Conservation (phyloP, 2,888 invertebrate genomes). For the Biston betularia region DNA sequence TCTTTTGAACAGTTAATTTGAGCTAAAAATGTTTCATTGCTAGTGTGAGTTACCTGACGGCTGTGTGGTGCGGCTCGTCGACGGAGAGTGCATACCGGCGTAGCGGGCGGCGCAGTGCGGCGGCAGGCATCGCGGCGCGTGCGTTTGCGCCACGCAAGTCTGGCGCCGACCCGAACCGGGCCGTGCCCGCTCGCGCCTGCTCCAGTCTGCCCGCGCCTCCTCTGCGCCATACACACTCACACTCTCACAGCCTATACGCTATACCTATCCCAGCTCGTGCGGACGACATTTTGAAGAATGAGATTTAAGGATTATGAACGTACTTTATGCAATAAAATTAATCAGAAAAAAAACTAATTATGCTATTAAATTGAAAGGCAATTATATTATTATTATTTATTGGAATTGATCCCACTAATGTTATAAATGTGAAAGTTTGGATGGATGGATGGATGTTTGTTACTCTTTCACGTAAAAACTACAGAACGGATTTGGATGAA, state of each 20-base stretch:
- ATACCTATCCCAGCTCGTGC: constrained; percentile 1
- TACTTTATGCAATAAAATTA: no score
- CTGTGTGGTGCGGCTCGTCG: constrained; percentile 88
- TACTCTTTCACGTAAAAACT: no score
- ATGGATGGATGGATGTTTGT: no score
- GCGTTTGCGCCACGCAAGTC: constrained; percentile 79
- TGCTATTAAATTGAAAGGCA: no score
- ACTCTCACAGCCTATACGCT: constrained; percentile 56
- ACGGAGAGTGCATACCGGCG: constrained; percentile 94
- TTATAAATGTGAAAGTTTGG: no score
- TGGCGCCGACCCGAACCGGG: constrained; percentile 87
- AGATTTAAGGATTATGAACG: no score
- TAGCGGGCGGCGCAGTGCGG: constrained; percentile 81
- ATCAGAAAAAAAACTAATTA: no score
- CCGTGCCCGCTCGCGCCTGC: constrained; percentile 47
- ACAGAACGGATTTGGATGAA: no score
- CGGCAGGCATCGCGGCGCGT: constrained; percentile 69
- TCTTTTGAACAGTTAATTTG: no score
- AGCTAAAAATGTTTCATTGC: not conserved
- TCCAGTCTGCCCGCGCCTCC: constrained; percentile 51
- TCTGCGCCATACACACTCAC: constrained; percentile 71
- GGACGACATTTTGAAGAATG: not conserved
- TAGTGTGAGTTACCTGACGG: constrained; percentile 68
- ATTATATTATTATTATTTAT: no score
- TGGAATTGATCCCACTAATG: no score